phyloP scores from a whole-genome alignment of 2,797 vertebrate species.

The Halcyon chelicuti region DNA sequence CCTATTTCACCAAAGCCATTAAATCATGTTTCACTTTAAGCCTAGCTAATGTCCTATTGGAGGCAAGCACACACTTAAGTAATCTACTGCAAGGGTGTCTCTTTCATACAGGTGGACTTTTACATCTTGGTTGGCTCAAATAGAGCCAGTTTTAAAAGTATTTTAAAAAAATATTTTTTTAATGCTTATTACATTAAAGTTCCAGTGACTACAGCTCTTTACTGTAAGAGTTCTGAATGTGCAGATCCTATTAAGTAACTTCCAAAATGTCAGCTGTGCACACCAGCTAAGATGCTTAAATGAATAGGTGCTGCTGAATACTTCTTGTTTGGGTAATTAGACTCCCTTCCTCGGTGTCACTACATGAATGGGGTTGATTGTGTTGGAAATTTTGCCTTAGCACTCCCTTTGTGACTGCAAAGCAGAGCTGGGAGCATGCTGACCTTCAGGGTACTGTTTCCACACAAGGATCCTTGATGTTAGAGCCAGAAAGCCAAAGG shows the following conservation, averaged over 20 bases:
- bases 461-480: not conserved
- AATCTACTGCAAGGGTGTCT: not conserved
- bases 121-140: not conserved
- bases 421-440: not conserved
- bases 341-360: not conserved
- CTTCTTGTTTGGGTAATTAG: not conserved
- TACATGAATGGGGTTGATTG: not conserved
- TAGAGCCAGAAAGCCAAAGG: not conserved
- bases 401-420: not conserved
- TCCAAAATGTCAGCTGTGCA: not conserved
- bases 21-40: not conserved
- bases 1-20: not conserved
- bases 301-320: not conserved
- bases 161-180: not conserved
- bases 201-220: not conserved
- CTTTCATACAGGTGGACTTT: not conserved
- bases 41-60: not conserved
- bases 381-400: not conserved
- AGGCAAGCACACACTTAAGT: not conserved
- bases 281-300: not conserved
- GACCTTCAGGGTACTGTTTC: not conserved
- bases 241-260: not conserved
- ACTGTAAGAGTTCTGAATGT: not conserved
- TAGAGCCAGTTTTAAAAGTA: not conserved
- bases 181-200: not conserved